Base-by-base conservation (phyloP, 2,888 invertebrate species). In the Unio pictorum region DNA sequence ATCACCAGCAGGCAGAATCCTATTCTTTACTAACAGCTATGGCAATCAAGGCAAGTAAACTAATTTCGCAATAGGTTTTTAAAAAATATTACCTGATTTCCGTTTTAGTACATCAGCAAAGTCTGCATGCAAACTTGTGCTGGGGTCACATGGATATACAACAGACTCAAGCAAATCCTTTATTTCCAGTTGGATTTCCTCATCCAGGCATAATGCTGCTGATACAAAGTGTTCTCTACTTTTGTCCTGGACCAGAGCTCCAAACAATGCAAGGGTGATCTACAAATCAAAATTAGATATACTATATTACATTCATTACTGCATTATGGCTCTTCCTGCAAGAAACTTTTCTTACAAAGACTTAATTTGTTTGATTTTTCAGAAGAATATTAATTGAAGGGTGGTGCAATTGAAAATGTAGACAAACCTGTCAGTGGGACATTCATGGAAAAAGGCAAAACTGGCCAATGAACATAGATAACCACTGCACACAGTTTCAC, bases 231-330 rank as follows among this genome's bases (percentile, higher is more conserved):
- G 65, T 15, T 79, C 78, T 11, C 74, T 62, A 54, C 74, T 73
- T 23, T 81, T 80, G 59, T 81, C 81, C 63, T 83, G 81, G 11
- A 83, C 73, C 11, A 79, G 75, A 59, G 81, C 81, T 15, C 78
- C 79, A 11, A 84, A 64, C 55, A 84, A 65, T n/a, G 81, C 78
- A 20, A 83, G 66, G 34, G 83, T 66, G 20, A 83, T 71, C 84
- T 82, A 69, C 0, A 68, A 55, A 45, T 45, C 2, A 45, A 45
- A 45, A 11, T 45, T 11, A 45, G 45, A 11, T 45, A 45, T 11
- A 45, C 11, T 45, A 11, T 45, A 45, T 45, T 11, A 11, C 45
- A 45, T 45, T 11, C 45, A 45, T 45, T 11, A 11, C 45, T 45
- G 45, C 45, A 45, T 45, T 45, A 45, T 45, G 8, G 45, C 45